Base-by-base conservation (phyloP, 2,888 invertebrate species). In the Alloscopus bannaensis region DNA sequence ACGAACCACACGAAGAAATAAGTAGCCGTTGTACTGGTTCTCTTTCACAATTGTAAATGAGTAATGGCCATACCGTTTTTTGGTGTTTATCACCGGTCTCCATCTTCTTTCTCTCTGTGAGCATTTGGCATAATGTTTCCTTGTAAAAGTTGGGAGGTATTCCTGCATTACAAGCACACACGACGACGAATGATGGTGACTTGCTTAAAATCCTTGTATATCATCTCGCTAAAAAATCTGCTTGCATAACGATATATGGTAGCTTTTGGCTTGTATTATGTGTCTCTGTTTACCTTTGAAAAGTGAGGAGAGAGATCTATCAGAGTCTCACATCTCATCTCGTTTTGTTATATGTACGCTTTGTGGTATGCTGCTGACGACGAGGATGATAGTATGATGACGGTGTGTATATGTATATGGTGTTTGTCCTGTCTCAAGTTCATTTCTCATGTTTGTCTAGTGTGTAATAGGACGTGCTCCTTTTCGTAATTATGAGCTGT, bases 401-500 rank as follows among this genome's bases (percentile, higher is more conserved):
- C 47, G 64, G 62, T 55, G 31, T 57, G 13, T 47, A 16, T 50
- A 16, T 50, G 11, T 57, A 59, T 72, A 20, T 65, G 72, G 45
- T 72, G 57, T 70, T 64, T 72, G 52, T 72, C 72, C 72, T 72
- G 72, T 72, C 72, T 72, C 72, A 72, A 72, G 72, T 72, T 72
- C 72, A 62, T 72, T 72, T 64, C 72, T 72, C 72, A 72, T 72
- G 64, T 71, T 71, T 72, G 72, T 72, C 72, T 72, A 42, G 72
- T 72, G 62, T 72, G 72, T 72, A 72, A 72, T 72, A 64, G 72
- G 72, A 72, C 72, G 72, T 72, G 72, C 72, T 72, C 62, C 72
- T 72, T 72, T 72, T 72, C 72, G 72, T 72, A 72, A 72, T 72
- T 72, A 72, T 72, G 72, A 62, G 72, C 50, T 72, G 72, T 72